Percentiles rank a stretch among this genome's conserved stretches.
These are phyloP conservation scores for Otolemur crassicaudatus DNA, from an alignment of 2,797 vertebrate genomes.

Conservation along the genomic window DNA sequence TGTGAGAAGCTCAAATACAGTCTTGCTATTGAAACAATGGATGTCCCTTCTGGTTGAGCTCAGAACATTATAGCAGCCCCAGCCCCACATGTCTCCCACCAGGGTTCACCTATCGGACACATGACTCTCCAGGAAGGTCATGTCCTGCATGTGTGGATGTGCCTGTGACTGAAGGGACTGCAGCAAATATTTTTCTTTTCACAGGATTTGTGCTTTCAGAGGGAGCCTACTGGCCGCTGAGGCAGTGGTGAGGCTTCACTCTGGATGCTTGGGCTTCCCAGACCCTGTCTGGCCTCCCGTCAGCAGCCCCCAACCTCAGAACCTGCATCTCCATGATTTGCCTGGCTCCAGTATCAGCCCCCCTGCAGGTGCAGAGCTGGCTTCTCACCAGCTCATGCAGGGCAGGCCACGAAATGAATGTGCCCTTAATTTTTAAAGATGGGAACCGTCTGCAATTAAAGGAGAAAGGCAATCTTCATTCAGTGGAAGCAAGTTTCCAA, in stretches of 20 bases:
- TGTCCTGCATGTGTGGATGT: too few relatives aligned
- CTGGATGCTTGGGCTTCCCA: not conserved
- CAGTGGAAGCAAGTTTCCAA: not conserved
- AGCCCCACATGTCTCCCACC: not conserved
- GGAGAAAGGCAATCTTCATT: not conserved
- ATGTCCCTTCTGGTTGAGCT: not conserved
- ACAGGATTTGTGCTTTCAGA: not conserved
- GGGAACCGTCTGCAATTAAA: not conserved
- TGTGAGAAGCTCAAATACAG: not conserved
- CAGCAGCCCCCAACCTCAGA: not conserved
- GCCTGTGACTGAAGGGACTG: too few relatives aligned
- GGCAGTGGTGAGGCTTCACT: not conserved
- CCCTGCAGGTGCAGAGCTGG: not conserved
- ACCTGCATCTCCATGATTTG: rapidly evolving
- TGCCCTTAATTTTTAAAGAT: not conserved
- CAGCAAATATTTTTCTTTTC: not conserved
- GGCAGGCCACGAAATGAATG: not conserved
- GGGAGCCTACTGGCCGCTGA: too few relatives aligned
- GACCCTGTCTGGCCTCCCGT: too few relatives aligned
- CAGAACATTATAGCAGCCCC: not conserved
- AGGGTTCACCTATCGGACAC: too few relatives aligned
- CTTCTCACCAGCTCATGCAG: not conserved
- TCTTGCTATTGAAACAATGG: not conserved
- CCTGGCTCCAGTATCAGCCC: not conserved
- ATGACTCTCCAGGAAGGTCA: too few relatives aligned